phyloP scores from a whole-genome alignment of 35 echinoderm and acorn worm species.

The Holothuria glaberrima region DNA sequence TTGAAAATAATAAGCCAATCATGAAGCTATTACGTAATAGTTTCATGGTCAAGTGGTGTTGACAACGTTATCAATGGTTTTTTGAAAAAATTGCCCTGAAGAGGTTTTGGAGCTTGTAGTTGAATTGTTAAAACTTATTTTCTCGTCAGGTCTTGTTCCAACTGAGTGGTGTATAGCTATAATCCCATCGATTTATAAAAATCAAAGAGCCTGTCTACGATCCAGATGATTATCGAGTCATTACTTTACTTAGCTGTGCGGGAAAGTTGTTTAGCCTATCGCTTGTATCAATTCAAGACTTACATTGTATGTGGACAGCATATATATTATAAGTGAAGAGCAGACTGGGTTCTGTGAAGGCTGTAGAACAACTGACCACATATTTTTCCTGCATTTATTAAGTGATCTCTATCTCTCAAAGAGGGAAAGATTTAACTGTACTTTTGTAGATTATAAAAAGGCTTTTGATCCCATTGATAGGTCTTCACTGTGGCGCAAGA shows the following conservation, averaged over 20 bases:
- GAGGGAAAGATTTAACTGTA: slow-evolving; percentile 55
- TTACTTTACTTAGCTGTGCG: neutral
- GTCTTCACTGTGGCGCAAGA: slow-evolving; percentile 64
- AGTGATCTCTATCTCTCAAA: slow-evolving; percentile 61
- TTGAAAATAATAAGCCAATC: no score
- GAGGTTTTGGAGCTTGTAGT: no score
- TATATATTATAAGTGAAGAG: slow-evolving; percentile 54
- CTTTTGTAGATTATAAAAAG: slow-evolving; percentile 56
- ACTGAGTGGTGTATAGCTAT: no score
- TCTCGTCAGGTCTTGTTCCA: no score
- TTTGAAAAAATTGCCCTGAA: no score
- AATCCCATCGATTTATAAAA: no score
- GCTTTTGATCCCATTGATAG: slow-evolving; percentile 59
- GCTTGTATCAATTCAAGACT: slow-evolving; percentile 27
- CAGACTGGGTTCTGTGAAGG: slow-evolving; percentile 50
- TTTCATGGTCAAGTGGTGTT: no score
- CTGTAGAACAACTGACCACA: slow-evolving; percentile 62
- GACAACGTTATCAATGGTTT: no score
- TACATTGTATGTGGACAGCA: slow-evolving; percentile 43
- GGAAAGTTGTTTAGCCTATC: slow-evolving; percentile 56
- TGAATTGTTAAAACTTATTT: no score
- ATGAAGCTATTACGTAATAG: no score
- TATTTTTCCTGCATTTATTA: slow-evolving; percentile 41
- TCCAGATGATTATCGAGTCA: no score
- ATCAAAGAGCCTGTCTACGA: no score